Evolutionary conservation across 2,888 invertebrate species (phyloP), one percentile per base, ranked within the genome.

Genomic region (Tachina lurida): DNA sequence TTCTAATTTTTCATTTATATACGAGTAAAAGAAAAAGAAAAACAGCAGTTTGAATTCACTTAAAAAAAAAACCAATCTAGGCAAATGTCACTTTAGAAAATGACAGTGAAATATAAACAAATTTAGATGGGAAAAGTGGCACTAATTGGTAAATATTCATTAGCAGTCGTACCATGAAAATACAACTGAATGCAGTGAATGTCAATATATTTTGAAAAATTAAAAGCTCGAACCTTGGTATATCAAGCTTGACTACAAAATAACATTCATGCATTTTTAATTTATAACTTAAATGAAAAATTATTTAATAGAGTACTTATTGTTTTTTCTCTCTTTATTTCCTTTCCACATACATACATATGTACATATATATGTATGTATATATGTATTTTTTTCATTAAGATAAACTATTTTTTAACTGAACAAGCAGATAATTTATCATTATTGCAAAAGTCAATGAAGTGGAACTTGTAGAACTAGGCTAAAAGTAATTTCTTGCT

Each of bases 391-490:
- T 63, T 47, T 81, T 52, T 67, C 60, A 77, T 62, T 54, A 22
- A 60, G 68, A 60, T 19, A 67, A 82, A 63, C 52, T 71, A 74
- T 19, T 47, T 65, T 56, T 10, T 41, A 5, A 22, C 8, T 31
- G 5, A 19, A 13, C 22, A 15, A 74, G 39, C 9, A 41, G 60
- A 86, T 76, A 86, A 83, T 76, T 86, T 86, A 86, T 83, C 71
- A 83, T 79, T 86, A 83, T 86, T 83, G 60, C 75, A 86, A 83
- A 67, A 86, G 67, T 71, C 78, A 86, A 83, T 86, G 83, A 83
- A 86, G 86, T 86, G 56, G 79, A 86, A 83, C 83, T 79, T 86
- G 83, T 83, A 76, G 49, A 86, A 86, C 83, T 86, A 83, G 86
- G 83, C 79, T 83, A 86, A 86, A 86, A 83, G 75, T 83, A 79